These are phyloP conservation scores for Sphaerophoria rueppellii DNA, from an alignment of 2,888 invertebrate species.

Conservation along the genomic window DNA sequence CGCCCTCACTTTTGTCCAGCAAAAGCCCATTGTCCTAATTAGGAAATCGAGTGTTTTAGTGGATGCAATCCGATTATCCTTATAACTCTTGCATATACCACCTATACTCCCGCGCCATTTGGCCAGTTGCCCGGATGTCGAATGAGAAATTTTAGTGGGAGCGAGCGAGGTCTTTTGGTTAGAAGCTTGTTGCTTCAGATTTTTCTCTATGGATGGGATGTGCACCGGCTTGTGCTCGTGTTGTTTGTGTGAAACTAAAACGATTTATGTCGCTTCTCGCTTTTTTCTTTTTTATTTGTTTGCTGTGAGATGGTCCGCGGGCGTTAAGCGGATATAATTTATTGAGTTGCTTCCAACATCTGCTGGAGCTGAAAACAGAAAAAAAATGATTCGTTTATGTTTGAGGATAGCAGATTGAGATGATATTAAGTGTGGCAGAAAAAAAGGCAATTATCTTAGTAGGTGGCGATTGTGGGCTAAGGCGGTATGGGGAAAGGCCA, in stretches of 20 bases:
- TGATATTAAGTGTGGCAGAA: conserved; percentile 4
- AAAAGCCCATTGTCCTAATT: conserved; percentile 41
- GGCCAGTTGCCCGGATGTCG: conserved; percentile 49
- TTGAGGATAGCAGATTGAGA: not conserved
- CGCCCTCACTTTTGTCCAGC: not conserved
- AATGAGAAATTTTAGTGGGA: conserved; percentile 7
- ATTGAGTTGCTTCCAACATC: conserved; percentile 64
- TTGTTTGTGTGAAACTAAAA: conserved; percentile 40
- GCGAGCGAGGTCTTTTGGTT: not conserved
- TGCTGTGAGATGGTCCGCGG: conserved; percentile 39
- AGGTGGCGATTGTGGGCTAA: not conserved
- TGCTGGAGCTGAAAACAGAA: conserved; percentile 55
- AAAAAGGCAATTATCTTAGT: conserved; percentile 53
- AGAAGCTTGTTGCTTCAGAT: conserved; percentile 49
- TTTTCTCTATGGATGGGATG: conserved; percentile 30
- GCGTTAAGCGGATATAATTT: conserved; percentile 71
- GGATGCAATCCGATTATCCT: conserved; percentile 57
- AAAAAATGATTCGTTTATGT: not conserved
- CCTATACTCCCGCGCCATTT: conserved; percentile 28
- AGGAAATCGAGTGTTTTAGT: conserved; percentile 63
- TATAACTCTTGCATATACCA: not conserved
- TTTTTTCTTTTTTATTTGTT: conserved; percentile 13
- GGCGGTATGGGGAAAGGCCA: not conserved
- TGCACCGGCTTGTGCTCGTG: not conserved
- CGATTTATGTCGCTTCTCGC: conserved; percentile 37